phyloP scores from a whole-genome alignment of 1,140 invertebrate species.

The Lasioglossum baleicum region DNA sequence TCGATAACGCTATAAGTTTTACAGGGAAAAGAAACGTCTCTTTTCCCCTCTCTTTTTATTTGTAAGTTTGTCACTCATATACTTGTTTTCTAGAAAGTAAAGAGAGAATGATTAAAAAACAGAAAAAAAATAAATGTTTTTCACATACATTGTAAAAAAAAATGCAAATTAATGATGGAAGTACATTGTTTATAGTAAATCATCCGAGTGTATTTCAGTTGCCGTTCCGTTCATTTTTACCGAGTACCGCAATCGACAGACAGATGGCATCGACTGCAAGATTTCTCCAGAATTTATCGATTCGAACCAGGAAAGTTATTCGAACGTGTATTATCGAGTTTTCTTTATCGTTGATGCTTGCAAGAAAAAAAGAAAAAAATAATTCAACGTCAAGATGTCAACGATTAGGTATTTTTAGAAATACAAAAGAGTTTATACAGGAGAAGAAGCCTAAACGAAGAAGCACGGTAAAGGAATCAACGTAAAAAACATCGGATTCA shows the following conservation, averaged over 20 bases:
- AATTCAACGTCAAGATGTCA: not conserved
- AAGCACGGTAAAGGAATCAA: no score
- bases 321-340: not conserved
- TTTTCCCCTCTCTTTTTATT: constrained; percentile 44
- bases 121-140: constrained; percentile 63
- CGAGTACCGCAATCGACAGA: constrained; percentile 12
- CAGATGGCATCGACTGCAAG: constrained; percentile 28
- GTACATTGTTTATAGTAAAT: constrained; percentile 58
- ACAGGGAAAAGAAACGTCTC: constrained; percentile 13
- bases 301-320: constrained; percentile 15
- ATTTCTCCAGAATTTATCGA: constrained; percentile 29
- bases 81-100: constrained; percentile 51
- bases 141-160: constrained; percentile 66
- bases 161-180: constrained; percentile 63
- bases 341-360: constrained; percentile 1
- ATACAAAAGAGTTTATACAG: no score
- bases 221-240: constrained; percentile 29
- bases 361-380: constrained; percentile 1
- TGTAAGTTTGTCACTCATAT: constrained; percentile 41
- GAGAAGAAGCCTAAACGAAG: no score
- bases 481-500: no score
- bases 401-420: not conserved
- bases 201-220: constrained; percentile 38
- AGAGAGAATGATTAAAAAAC: constrained; percentile 49
- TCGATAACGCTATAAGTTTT: constrained; percentile 27